Evolutionary conservation across 1,140 invertebrate genomes (phyloP).

Genomic region (Achatina immaculata): DNA sequence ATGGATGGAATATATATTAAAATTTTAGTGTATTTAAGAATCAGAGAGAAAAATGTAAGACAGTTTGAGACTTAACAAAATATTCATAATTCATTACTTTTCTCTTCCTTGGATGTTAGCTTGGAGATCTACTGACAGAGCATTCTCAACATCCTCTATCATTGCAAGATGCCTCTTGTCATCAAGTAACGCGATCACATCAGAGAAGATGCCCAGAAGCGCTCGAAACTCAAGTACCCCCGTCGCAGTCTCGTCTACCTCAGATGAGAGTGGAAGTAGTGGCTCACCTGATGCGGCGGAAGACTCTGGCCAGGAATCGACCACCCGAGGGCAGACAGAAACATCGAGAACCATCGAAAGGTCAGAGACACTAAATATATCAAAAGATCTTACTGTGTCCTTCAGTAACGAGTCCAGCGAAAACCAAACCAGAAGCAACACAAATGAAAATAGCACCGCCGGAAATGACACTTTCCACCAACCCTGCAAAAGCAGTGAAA

Average conservation of each 20-base stretch:
- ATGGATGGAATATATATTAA: too few relatives aligned
- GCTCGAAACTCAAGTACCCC: background rate
- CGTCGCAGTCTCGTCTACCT: background rate
- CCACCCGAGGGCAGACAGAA: background rate
- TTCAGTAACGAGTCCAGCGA: background rate
- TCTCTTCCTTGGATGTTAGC: background rate
- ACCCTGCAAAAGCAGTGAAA: too few relatives aligned
- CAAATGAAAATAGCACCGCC: too few relatives aligned
- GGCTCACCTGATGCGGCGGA: background rate
- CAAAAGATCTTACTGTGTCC: background rate
- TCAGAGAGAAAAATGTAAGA: too few relatives aligned
- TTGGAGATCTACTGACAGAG: background rate
- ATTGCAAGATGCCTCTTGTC: constrained; percentile 15
- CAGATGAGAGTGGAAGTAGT: background rate
- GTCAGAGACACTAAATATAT: background rate
- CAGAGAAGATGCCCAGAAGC: background rate
- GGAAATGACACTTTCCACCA: too few relatives aligned
- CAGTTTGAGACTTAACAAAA: background rate
- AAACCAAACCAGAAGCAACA: too few relatives aligned
- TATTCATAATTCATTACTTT: background rate
- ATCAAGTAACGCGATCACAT: background rate
- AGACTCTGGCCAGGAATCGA: background rate
- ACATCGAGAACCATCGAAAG: background rate
- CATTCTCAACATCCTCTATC: background rate
- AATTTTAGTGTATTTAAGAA: too few relatives aligned